phyloP scores from a whole-genome alignment of 2,113 vertebrate species.

The Colaptes auratus region DNA sequence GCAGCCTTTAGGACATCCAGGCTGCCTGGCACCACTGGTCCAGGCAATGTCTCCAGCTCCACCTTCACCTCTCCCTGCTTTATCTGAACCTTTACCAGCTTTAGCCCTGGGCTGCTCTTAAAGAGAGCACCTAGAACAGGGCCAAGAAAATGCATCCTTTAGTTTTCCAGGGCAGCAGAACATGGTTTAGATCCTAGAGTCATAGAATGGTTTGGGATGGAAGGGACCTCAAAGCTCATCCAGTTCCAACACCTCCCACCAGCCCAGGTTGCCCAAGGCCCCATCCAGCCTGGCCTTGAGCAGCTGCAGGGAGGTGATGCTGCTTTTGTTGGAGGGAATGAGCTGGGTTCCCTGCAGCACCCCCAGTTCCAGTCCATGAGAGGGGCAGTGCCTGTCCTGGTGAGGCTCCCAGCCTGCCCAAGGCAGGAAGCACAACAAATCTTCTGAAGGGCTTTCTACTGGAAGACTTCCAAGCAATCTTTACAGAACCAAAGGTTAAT shows the following conservation, averaged over 20 bases:
- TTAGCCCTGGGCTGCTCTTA: neutral
- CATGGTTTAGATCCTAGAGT: neutral
- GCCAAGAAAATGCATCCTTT: neutral
- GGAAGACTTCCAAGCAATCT: constrained; percentile 15
- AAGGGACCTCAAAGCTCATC: too few relatives aligned
- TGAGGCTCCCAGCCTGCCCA: neutral
- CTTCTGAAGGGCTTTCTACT: neutral
- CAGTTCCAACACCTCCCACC: too few relatives aligned
- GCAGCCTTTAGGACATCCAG: neutral
- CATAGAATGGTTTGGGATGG: too few relatives aligned
- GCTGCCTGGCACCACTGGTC: neutral
- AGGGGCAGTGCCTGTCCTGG: neutral
- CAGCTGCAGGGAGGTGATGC: neutral
- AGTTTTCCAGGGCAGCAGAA: neutral
- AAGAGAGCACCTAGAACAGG: neutral
- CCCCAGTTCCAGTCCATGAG: neutral
- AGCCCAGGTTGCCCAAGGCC: too few relatives aligned
- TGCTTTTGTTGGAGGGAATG: neutral
- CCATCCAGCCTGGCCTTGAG: too few relatives aligned
- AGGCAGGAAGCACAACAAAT: neutral
- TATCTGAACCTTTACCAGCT: neutral
- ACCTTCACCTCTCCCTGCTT: neutral
- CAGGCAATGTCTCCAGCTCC: neutral
- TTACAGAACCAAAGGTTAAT: neutral
- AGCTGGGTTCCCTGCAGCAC: neutral